Conservation (phyloP, 2,113 vertebrate genomes). For the Chloroceryle aenea region DNA sequence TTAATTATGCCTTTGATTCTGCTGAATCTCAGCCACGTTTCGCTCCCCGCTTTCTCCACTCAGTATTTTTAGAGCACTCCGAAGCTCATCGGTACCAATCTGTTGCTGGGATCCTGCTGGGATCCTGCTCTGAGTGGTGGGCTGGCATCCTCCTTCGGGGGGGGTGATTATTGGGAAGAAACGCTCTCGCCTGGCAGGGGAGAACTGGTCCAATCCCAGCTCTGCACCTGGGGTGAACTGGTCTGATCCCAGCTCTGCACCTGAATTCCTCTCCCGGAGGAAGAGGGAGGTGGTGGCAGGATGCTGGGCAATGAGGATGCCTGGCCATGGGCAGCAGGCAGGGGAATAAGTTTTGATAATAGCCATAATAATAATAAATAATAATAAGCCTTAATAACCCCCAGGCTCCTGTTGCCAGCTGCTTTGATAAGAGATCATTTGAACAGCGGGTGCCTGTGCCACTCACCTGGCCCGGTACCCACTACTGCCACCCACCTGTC, state of each 20-base stretch:
- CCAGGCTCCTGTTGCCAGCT: background rate
- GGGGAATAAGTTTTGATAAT: background rate
- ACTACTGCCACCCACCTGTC: background rate
- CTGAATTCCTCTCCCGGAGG: background rate
- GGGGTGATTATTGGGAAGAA: background rate
- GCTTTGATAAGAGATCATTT: background rate
- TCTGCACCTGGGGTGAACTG: accelerated
- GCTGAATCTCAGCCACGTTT: conserved; percentile 1
- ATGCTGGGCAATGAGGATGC: background rate
- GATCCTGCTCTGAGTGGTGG: background rate
- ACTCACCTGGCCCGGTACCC: background rate
- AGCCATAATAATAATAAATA: background rate
- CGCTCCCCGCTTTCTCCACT: background rate
- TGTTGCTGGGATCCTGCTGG: background rate
- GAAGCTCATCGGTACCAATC: background rate
- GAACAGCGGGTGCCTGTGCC: background rate
- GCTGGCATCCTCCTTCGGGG: background rate
- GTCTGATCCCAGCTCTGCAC: background rate
- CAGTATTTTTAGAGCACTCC: conserved; percentile 1
- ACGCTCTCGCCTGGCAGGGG: accelerated
- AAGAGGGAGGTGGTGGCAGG: background rate
- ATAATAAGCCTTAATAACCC: background rate
- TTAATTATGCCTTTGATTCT: conserved; percentile 44
- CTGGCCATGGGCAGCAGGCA: accelerated
- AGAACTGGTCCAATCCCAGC: accelerated